Percentiles rank a stretch among this genome's conserved stretches.
These are phyloP conservation scores for Anarsia innoxiella DNA, from an alignment of 2,888 invertebrate species.

Conservation along the genomic window DNA sequence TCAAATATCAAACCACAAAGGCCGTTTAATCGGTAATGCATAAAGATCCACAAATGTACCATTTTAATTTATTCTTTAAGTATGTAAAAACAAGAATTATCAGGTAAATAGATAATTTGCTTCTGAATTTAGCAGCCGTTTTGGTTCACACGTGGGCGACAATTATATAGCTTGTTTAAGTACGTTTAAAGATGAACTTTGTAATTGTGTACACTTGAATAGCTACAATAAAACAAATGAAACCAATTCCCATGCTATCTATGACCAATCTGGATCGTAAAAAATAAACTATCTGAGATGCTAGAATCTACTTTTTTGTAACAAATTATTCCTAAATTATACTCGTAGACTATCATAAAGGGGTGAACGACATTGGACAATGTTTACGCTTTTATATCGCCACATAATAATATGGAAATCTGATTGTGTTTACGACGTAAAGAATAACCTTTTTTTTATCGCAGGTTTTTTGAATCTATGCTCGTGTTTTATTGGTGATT, in stretches of 20 bases:
- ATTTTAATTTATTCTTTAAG: too few species aligned
- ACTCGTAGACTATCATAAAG: conserved; percentile 24
- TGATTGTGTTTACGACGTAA: conserved; percentile 36
- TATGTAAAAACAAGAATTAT: too few species aligned
- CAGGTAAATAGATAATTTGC: too few species aligned
- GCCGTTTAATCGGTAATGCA: too few species aligned
- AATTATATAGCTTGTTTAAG: background rate
- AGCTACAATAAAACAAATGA: conserved; percentile 1
- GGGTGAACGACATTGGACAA: conserved; percentile 42
- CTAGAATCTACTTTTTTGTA: too few species aligned
- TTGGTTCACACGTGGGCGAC: background rate
- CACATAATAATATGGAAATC: conserved; percentile 44
- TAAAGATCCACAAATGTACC: background rate
- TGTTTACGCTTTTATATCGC: conserved; percentile 32
- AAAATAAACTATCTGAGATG: conserved; percentile 25
- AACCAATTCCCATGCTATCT: conserved; percentile 16
- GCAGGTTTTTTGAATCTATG: conserved; percentile 30
- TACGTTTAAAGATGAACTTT: background rate
- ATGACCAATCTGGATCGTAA: conserved; percentile 20
- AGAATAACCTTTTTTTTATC: conserved; percentile 39
- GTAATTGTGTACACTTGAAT: conserved; percentile 17
- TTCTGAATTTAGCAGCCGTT: background rate
- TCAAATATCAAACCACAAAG: too few species aligned
- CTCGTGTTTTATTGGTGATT: conserved; percentile 32
- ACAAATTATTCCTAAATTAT: conserved; percentile 30